Evolutionary conservation across 2,113 vertebrate species (phyloP), one percentile per base, ranked within the genome.

Genomic region (Cebus imitator): DNA sequence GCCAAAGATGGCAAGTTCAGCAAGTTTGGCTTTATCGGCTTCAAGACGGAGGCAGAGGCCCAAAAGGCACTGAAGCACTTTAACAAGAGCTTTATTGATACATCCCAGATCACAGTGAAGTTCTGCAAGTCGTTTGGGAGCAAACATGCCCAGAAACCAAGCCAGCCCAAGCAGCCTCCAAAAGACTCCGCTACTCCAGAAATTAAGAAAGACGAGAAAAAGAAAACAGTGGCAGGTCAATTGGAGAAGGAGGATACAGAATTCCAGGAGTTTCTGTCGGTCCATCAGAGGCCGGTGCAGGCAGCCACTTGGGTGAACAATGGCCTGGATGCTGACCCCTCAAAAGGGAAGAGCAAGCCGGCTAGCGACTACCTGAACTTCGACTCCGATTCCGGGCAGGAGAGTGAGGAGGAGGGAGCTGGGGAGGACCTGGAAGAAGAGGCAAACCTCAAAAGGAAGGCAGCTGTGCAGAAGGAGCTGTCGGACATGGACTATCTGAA

Each of bases 401-500:
- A 98, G 37, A 98, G 98, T 0, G 98, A 98, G 9, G 98, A 98
- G 66, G 98, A 98, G 25, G 27, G 1, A 0, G 93, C 96, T 0
- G 52, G 73, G 0, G 96, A 97, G 2, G 64, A 94, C 20, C 86
- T 50, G 0, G 95, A 97, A 78, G 98, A 72, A 37, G 97, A 97
- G 13, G 95, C 80, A 27, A 55, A 23, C 78, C 91, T 16, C 0
- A 20, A 37, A 7, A 96, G 96, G 11, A 98, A 98, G 72, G 95
- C 98, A 21, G 98, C 99, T 0, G 72, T 72, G 27, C 97, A 90
- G 81, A 98, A 98, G 89, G 98, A 96, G 12, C 98, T 99, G 70
- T 99, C 99, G 0, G 99, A 99, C 97, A 99, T 99, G 99, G 99
- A 99, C 8, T 99, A 99, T 98, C 98, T 99, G 97, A 99, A 99